A percentile compares a stretch with the other conserved stretches of the same genome.
Conservation (phyloP, 2,797 vertebrate genomes). For the Sebastes cheni region DNA sequence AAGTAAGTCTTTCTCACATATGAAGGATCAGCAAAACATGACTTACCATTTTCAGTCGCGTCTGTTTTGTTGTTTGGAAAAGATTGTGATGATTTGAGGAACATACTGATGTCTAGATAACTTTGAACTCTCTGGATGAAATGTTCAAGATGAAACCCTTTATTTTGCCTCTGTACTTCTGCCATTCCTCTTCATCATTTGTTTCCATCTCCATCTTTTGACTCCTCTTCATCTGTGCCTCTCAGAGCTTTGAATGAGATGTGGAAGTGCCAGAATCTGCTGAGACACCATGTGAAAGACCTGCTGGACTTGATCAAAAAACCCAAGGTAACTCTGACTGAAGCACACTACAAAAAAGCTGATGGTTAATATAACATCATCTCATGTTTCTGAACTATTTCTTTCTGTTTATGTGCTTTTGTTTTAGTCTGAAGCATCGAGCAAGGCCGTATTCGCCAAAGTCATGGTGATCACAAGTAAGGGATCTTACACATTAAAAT, state of each 20-base stretch:
- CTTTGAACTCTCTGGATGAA: neutral
- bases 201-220: neutral
- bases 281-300: constrained; percentile 95
- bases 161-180: neutral
- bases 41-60: neutral
- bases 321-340: constrained; percentile 87
- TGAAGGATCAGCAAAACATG: neutral
- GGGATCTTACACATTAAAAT: constrained; percentile 47
- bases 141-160: neutral
- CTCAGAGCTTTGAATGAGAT: constrained; percentile 96
- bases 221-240: neutral
- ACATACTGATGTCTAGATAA: neutral
- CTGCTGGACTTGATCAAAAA: constrained; percentile 95
- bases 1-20: constrained; percentile 84
- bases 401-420: neutral
- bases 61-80: neutral
- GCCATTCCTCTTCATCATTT: neutral
- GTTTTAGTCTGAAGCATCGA: constrained; percentile 93
- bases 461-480: constrained; percentile 99
- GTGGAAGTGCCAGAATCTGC: constrained; percentile 99
- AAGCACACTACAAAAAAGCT: neutral
- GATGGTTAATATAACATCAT: fast-evolving
- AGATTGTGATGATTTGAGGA: neutral
- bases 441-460: constrained; percentile 97
- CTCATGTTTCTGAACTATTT: neutral